Base-by-base conservation (phyloP, 1,140 invertebrate species). In the Eriocheir sinensis region DNA sequence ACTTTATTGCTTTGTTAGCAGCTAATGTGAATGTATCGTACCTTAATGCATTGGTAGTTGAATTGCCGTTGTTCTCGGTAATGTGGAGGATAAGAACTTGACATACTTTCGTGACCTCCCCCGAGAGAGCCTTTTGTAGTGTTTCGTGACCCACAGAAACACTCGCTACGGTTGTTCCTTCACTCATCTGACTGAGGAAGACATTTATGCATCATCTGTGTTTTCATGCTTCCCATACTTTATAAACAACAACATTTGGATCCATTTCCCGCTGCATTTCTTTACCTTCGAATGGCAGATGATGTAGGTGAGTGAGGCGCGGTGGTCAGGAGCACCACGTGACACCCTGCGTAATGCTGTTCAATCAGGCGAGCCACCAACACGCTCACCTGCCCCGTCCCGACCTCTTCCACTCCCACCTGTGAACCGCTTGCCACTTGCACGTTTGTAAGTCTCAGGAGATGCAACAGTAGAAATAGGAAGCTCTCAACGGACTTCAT, bases 261-360 rank as follows among this genome's bases (percentile, higher is more conserved):
- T 6, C 44, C 12, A 53, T 53, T n/a, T n/a, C n/a, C n/a, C n/a
- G n/a, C n/a, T n/a, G n/a, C n/a, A n/a, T n/a, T n/a, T n/a, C n/a
- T n/a, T n/a, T 38, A 89, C 88, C 41, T 89, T n/a, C 44, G 41
- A 9, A 53, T 89, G n/a, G 0, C 53, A 2, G 44, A 30, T 27
- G 30, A n/a, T 9, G 32, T 15, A 15, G 12, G n/a, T 32, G 88
- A 89, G 32, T 53, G 88, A 32, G 8, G 41, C 34, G n/a, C 48
- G 53, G 88, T 53, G 88, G 88, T 89, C 30, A 89, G 30, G 27
- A 89, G 41, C 41, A 89, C 88, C 88, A 89, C 40, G 41, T 89
- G 88, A 53, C 88, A 89, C 32, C 41, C 41, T 12, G n/a, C 0
- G 41, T 48, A 34, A 15, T 53, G 88, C 1, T 89, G 44, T n/a